Conservation (phyloP, 2,797 vertebrate species). For the Hydrophis major region DNA sequence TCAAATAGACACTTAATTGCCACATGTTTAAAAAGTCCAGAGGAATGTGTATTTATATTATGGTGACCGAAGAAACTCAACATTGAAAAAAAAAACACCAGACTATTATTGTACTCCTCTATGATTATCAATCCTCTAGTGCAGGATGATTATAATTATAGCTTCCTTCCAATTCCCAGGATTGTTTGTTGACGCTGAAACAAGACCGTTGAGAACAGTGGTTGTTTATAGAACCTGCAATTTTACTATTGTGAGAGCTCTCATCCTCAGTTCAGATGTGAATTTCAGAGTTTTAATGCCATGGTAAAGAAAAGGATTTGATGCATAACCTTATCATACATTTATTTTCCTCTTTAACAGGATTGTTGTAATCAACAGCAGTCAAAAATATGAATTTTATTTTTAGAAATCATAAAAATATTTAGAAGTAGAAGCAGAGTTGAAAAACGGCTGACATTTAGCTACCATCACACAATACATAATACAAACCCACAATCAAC, state of each 20-base stretch:
- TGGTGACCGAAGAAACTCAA: constrained; percentile 52
- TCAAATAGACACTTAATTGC: constrained; percentile 46
- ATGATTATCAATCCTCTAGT: constrained; percentile 50
- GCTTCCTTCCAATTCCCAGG: constrained; percentile 44
- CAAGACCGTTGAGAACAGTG: constrained; percentile 45
- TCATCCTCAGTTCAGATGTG: not conserved
- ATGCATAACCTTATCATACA: not conserved
- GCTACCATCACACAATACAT: not conserved
- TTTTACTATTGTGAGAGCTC: not conserved
- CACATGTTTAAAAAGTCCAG: constrained; percentile 49
- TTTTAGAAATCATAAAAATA: not conserved
- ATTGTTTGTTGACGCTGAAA: constrained; percentile 59
- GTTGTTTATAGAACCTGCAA: not conserved
- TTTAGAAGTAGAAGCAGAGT: not conserved
- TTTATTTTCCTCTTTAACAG: not conserved
- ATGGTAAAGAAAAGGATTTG: not conserved
- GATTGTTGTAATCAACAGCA: not conserved
- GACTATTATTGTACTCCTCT: constrained; percentile 16
- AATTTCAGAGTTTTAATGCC: not conserved
- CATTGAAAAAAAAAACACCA: constrained; percentile 39
- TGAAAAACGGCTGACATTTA: not conserved
- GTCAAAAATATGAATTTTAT: not conserved
- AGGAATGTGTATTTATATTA: constrained; percentile 54
- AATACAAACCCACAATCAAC: not conserved
- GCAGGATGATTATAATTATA: constrained; percentile 63